A percentile compares a stretch with the other conserved stretches of the same genome.
These are phyloP conservation scores for Anolis sagrei DNA, from an alignment of 2,113 vertebrate species.

Conservation along the genomic window DNA sequence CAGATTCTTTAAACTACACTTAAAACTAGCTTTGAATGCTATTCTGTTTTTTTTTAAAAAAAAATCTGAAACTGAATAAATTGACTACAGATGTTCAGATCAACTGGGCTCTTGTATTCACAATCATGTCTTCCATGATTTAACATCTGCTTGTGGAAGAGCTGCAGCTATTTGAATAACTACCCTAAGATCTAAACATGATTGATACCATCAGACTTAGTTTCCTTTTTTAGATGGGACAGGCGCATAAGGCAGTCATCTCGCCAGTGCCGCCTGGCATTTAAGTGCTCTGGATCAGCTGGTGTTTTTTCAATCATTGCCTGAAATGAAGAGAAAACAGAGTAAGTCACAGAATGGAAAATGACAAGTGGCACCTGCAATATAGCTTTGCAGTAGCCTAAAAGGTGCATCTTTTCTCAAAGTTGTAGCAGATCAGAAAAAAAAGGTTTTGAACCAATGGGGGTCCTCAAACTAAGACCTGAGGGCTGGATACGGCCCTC, in stretches of 20 bases:
- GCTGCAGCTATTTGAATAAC: constrained; percentile 10
- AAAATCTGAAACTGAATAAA: constrained; percentile 24
- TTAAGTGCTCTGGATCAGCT: constrained; percentile 79
- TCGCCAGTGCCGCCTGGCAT: constrained; percentile 84
- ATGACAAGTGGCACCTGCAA: background rate
- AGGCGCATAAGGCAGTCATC: constrained; percentile 86
- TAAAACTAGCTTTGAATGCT: background rate
- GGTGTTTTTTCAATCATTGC: constrained; percentile 86
- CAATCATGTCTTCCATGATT: too few species aligned
- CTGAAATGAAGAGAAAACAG: constrained; percentile 70
- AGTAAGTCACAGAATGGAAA: background rate
- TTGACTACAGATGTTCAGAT: constrained; percentile 28
- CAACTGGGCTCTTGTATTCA: background rate
- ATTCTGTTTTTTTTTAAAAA: background rate
- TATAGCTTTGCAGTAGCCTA: background rate
- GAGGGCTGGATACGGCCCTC: too few species aligned
- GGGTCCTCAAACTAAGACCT: too few species aligned
- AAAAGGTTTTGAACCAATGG: background rate
- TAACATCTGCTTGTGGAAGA: too few species aligned
- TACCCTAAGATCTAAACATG: constrained; percentile 26
- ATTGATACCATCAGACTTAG: constrained; percentile 63
- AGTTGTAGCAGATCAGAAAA: background rate
- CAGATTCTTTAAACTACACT: background rate
- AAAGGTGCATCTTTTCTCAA: background rate
- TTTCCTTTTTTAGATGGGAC: constrained; percentile 84